Conservation (phyloP, 2,888 invertebrate species). For the Drosophila kuntzei region DNA sequence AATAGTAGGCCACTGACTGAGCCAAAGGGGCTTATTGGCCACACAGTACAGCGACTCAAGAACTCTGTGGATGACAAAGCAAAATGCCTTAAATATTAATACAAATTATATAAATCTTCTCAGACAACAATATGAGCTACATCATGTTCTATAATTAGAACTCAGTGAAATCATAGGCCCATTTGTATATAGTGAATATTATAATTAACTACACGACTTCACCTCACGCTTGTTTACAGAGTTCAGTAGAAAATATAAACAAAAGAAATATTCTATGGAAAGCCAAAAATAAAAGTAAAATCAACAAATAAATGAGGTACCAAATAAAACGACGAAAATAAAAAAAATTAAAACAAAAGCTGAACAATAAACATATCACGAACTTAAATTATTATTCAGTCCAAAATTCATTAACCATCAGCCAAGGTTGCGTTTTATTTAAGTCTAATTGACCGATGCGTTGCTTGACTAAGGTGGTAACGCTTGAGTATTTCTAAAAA, state of each 20-base stretch:
- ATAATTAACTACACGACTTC: not conserved
- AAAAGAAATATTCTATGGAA: conserved; percentile 7
- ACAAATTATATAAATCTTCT: not conserved
- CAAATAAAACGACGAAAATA: conserved; percentile 15
- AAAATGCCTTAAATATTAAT: not conserved
- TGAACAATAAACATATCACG: not conserved
- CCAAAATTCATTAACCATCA: conserved; percentile 17
- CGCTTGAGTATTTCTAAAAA: not conserved
- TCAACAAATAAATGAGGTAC: conserved; percentile 14
- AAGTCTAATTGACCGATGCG: conserved; percentile 4
- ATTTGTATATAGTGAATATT: not conserved
- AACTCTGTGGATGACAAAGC: not conserved
- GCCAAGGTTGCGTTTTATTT: conserved; percentile 4
- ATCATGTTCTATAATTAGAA: conserved; percentile 7
- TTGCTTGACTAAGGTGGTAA: conserved; percentile 3
- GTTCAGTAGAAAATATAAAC: conserved; percentile 15
- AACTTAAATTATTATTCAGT: conserved; percentile 27
- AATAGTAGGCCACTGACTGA: conserved; percentile 27
- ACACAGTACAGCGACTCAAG: not conserved
- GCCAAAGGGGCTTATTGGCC: not conserved
- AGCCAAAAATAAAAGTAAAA: conserved; percentile 8
- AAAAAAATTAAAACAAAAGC: conserved; percentile 11
- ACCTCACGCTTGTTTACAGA: not conserved
- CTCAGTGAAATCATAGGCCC: not conserved
- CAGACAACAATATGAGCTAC: not conserved